phyloP scores from a whole-genome alignment of 2,888 invertebrate genomes.

The Yponomeuta plumbellus region DNA sequence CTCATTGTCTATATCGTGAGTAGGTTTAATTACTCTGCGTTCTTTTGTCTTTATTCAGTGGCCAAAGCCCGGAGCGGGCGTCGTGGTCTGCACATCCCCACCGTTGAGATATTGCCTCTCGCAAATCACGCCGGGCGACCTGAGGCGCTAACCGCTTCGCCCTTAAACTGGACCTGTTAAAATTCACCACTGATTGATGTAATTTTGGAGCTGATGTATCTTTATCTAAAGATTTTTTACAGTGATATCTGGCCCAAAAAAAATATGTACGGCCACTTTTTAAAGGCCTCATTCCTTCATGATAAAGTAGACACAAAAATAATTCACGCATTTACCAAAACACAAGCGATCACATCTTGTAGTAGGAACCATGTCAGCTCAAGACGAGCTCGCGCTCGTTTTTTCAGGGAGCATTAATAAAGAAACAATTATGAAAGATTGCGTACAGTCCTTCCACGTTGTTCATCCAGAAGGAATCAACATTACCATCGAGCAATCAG shows the following conservation, averaged over 20 bases:
- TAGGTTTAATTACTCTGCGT: not conserved
- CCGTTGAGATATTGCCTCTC: slow-evolving; percentile 10
- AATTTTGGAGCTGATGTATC: slow-evolving; percentile 5
- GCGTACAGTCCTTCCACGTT: not conserved
- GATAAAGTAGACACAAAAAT: too few species aligned
- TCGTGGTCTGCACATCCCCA: slow-evolving; percentile 13
- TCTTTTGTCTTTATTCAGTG: not conserved
- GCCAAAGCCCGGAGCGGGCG: not conserved
- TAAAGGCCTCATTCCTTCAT: too few species aligned
- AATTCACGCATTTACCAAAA: too few species aligned
- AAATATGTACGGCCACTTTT: too few species aligned
- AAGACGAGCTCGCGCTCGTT: not conserved
- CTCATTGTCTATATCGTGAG: too few species aligned
- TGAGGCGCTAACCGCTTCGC: not conserved
- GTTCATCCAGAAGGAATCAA: not conserved
- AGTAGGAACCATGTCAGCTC: not conserved
- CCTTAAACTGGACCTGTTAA: slow-evolving; percentile 11
- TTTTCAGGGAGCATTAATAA: not conserved
- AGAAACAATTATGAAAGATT: not conserved
- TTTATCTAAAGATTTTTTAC: not conserved
- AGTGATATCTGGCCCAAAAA: not conserved
- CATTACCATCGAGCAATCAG: too few species aligned
- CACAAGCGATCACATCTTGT: too few species aligned
- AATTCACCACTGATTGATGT: slow-evolving; percentile 4
- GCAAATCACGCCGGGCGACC: not conserved